A percentile compares a stretch with the other conserved stretches of the same genome.
Evolutionary conservation across 2,113 vertebrate genomes (phyloP).

Genomic region (Pygoscelis adeliae): DNA sequence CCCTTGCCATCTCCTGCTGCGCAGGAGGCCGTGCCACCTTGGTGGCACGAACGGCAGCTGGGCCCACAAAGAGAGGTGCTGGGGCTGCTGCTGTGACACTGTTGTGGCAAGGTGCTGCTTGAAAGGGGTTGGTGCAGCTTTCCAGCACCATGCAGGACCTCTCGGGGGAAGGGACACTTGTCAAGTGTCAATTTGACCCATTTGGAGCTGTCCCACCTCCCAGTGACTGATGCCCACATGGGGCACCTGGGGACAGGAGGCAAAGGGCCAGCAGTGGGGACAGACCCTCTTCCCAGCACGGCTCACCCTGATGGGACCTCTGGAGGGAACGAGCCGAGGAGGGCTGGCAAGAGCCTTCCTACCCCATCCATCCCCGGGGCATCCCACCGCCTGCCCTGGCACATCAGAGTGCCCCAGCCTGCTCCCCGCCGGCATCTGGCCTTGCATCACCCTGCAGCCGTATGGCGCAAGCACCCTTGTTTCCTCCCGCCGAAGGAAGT

Average conservation of each 20-base stretch:
- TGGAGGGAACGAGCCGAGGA: neutral
- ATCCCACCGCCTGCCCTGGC: neutral
- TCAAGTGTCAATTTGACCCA: neutral
- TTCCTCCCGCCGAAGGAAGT: neutral
- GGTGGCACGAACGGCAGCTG: fast-evolving
- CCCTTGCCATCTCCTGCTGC: neutral
- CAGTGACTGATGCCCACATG: neutral
- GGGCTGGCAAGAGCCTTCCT: neutral
- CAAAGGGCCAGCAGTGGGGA: neutral
- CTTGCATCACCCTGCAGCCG: neutral
- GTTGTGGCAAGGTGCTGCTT: neutral
- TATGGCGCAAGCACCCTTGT: neutral
- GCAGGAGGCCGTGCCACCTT: fast-evolving
- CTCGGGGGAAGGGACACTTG: fast-evolving
- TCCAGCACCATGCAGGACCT: neutral
- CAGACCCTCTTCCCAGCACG: neutral
- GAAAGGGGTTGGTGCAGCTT: neutral
- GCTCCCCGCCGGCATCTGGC: neutral
- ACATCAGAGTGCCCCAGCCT: neutral
- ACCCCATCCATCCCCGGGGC: neutral
- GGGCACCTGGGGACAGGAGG: neutral
- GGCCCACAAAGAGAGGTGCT: neutral
- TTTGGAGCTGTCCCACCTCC: neutral
- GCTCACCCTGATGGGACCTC: neutral
- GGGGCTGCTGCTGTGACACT: neutral